Base-by-base conservation (phyloP, 2,888 invertebrate genomes). In the Aethes cnicana region DNA sequence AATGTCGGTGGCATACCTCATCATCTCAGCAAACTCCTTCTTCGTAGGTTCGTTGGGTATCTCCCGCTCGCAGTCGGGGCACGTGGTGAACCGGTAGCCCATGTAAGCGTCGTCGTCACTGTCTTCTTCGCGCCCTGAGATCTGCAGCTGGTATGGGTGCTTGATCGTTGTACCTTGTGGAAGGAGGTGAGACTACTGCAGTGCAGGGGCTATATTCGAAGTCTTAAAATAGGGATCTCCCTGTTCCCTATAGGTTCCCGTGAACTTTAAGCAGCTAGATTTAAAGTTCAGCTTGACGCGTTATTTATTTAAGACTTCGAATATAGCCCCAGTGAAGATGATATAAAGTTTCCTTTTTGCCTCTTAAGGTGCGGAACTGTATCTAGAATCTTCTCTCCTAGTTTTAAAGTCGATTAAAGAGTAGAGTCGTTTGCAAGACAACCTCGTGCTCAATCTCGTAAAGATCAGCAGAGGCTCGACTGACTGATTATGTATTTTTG, bases 1-100 rank as follows among this genome's bases (percentile, higher is more conserved):
- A 4, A 36, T n/a, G 0, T 20, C 37, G 9, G 4, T 2, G 6
- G 8, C 17, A n/a, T 12, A 85, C 89, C 84, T 82, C 72, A 79
- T 84, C 91, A 92, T 91, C 62, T 91, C 92, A n/a, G 85, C 77
- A 18, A 90, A 82, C 62, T 92, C 92, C 49, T 91, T 91, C 56
- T 84, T 82, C 0, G 91, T 91, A 0, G 91, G 92, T 50, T 91
- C 90, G 33, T 89, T 88, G 0, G 90, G 90, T 56, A 92, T 84
- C 59, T 90, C 87, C n/a, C 83, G 69, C 57, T 91, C 85, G 59
- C 92, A 92, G 52, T 91, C 90, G 0, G 92, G 91, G 44, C 92
- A 92, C 0, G 84, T 84, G n/a, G 87, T 81, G 61, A 81, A 85
- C 14, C 79, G 80, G 63, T 86, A 85, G 0, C 89, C 89, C 81